These are phyloP conservation scores for Lycaon pictus DNA, from an alignment of 2,113 vertebrate species.

Conservation along the genomic window DNA sequence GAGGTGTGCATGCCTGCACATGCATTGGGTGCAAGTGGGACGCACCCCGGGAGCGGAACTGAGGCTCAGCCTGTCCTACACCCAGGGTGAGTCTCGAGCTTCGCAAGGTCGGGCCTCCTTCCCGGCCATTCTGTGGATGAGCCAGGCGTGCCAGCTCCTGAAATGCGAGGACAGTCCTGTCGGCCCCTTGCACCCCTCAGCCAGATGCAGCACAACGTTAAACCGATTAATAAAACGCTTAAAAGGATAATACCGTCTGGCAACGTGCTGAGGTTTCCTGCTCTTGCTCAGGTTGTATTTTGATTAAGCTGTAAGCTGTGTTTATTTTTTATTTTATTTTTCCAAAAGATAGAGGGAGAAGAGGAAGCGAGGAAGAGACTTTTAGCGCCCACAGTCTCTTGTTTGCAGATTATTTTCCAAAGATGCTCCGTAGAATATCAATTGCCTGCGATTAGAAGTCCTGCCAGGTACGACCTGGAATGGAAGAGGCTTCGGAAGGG, in stretches of 20 bases:
- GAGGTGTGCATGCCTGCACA: accelerated
- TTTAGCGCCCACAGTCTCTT: conserved; percentile 87
- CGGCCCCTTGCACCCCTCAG: conserved; percentile 75
- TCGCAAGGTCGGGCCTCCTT: conserved; percentile 63
- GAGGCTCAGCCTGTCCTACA: background rate
- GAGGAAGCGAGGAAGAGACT: conserved; percentile 78
- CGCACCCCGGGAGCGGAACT: conserved; percentile 40
- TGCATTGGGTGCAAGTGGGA: background rate
- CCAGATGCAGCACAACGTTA: conserved; percentile 80
- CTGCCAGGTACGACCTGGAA: conserved; percentile 81
- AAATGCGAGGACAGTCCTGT: conserved; percentile 74
- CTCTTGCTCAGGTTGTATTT: conserved; percentile 79
- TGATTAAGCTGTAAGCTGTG: conserved; percentile 87
- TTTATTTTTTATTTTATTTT: background rate
- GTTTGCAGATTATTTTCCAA: conserved; percentile 89
- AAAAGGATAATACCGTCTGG: conserved; percentile 83
- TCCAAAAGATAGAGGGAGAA: background rate
- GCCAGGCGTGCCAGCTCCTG: conserved; percentile 57
- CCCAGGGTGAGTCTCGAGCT: background rate
- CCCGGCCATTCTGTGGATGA: conserved; percentile 76
- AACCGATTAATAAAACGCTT: conserved; percentile 87
- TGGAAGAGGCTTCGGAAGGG: conserved; percentile 66
- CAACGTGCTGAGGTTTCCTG: conserved; percentile 79
- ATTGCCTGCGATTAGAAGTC: conserved; percentile 86
- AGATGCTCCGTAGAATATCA: conserved; percentile 88